These are phyloP conservation scores for Pseudanteris insignis DNA, from an alignment of 2,888 invertebrate genomes.

Conservation along the genomic window DNA sequence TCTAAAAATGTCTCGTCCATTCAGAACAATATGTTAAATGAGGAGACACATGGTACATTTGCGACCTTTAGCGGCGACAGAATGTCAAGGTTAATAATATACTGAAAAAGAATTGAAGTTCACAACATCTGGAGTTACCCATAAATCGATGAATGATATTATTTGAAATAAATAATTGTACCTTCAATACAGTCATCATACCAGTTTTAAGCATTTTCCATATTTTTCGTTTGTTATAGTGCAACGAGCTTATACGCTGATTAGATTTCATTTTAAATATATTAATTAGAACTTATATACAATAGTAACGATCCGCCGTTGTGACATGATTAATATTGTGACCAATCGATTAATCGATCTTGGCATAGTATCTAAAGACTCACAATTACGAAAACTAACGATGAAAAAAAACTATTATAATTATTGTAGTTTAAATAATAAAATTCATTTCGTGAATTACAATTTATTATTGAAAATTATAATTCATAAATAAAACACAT, in stretches of 20 bases:
- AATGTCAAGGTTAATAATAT: no score
- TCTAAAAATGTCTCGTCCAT: no score
- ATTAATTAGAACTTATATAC: conserved; percentile 38
- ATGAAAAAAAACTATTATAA: conserved; percentile 23
- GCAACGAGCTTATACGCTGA: conserved; percentile 4
- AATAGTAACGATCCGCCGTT: conserved; percentile 26
- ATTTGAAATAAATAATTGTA: no score
- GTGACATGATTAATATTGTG: conserved; percentile 23
- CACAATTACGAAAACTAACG: no score
- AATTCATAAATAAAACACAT: conserved; percentile 38
- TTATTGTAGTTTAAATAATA: conserved; percentile 33
- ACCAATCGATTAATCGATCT: no score
- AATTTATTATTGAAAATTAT: conserved; percentile 22
- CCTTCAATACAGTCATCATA: conserved; percentile 23
- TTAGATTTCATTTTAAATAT: conserved; percentile 25
- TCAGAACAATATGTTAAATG: no score
- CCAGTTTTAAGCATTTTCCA: conserved; percentile 9
- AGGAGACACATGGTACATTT: no score
- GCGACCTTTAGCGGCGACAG: no score
- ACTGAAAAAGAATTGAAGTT: no score
- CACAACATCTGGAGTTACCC: no score
- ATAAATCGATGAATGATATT: no score
- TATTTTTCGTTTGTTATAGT: conserved; percentile 7
- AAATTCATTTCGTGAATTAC: conserved; percentile 30
- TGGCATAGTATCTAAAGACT: no score